phyloP scores from a whole-genome alignment of 2,888 invertebrate species.

The Chrysodeixis includens region DNA sequence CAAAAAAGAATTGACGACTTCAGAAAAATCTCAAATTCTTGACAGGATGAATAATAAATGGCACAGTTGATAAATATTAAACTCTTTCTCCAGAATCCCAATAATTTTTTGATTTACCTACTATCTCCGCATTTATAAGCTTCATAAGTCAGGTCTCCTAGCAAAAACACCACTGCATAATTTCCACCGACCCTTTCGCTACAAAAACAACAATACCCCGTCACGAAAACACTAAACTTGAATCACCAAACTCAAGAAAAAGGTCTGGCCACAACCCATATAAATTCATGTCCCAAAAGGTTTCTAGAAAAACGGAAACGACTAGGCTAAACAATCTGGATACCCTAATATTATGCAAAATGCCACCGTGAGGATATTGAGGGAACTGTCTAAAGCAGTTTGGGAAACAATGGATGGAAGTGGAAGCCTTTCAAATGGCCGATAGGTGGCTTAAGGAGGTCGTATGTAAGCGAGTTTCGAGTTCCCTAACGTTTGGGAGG shows the following conservation, averaged over 20 bases:
- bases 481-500: slow-evolving; percentile 38
- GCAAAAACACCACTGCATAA: slow-evolving; percentile 38
- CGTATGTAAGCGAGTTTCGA: slow-evolving; percentile 58
- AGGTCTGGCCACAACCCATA: slow-evolving; percentile 58
- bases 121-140: slow-evolving; percentile 4
- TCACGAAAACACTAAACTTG: slow-evolving; percentile 45
- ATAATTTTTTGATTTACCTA: slow-evolving; percentile 1
- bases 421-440: slow-evolving; percentile 55
- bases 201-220: slow-evolving; percentile 39
- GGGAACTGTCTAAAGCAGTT: slow-evolving; percentile 70
- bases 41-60: not conserved
- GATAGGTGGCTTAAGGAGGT: slow-evolving; percentile 57
- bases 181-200: slow-evolving; percentile 22
- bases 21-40: not conserved
- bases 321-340: slow-evolving; percentile 59
- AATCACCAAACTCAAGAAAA: slow-evolving; percentile 42
- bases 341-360: slow-evolving; percentile 66
- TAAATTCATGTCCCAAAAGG: slow-evolving; percentile 68
- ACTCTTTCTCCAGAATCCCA: slow-evolving; percentile 11
- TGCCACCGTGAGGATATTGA: slow-evolving; percentile 58
- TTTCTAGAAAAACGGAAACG: slow-evolving; percentile 60
- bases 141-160: slow-evolving; percentile 24
- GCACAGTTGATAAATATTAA: not conserved
- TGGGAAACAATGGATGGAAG: slow-evolving; percentile 67
- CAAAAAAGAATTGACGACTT: not conserved